These are phyloP conservation scores for Aelia acuminata DNA, from an alignment of 2,888 invertebrate species.

Conservation along the genomic window DNA sequence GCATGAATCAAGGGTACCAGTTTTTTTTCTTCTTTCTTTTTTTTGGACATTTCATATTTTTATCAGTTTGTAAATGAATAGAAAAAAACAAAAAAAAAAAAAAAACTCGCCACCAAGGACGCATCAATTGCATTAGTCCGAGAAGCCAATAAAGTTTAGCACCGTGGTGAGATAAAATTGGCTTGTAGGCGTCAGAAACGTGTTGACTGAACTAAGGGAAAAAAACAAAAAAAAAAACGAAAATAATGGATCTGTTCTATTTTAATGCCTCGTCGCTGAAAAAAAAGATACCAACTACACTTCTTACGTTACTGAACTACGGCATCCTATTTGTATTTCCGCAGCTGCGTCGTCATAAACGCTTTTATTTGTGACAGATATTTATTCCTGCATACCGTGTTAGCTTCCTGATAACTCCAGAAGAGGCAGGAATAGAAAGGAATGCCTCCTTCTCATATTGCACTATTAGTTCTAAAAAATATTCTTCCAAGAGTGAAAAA, in stretches of 20 bases:
- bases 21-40: too few species aligned
- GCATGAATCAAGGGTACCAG: too few species aligned
- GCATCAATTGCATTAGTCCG: not conserved
- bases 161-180: not conserved
- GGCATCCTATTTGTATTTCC: not conserved
- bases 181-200: not conserved
- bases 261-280: not conserved
- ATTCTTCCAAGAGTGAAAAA: not conserved
- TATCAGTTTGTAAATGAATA: not conserved
- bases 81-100: not conserved
- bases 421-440: not conserved
- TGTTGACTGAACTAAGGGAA: not conserved
- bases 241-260: conserved; percentile 25
- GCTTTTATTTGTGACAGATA: not conserved
- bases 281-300: not conserved
- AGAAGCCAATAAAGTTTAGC: not conserved
- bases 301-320: conserved; percentile 14
- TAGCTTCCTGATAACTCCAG: not conserved
- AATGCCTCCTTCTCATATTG: not conserved
- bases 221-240: not conserved
- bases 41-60: too few species aligned
- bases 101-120: not conserved
- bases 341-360: conserved; percentile 16
- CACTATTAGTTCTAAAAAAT: not conserved
- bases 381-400: not conserved